phyloP scores from a whole-genome alignment of 2,797 vertebrate species.

The Chelonia mydas region DNA sequence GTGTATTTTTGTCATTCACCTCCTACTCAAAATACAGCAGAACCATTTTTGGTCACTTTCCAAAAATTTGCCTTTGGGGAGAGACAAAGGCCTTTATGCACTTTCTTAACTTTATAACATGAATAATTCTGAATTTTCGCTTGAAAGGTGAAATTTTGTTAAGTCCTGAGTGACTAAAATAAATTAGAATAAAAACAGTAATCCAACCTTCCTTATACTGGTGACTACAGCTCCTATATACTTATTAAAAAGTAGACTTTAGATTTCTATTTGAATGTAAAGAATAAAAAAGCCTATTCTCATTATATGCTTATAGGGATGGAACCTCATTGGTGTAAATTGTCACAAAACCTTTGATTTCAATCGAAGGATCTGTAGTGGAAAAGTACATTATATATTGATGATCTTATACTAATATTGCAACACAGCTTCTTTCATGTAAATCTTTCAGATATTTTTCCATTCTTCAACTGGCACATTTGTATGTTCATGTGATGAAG shows the following conservation, averaged over 20 bases:
- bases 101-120: background rate
- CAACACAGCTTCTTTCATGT: constrained; percentile 51
- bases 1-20: background rate
- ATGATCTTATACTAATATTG: background rate
- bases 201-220: no score
- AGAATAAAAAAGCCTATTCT: background rate
- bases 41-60: background rate
- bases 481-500: constrained; percentile 24
- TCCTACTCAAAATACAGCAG: background rate
- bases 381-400: background rate
- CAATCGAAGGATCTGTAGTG: background rate
- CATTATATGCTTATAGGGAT: background rate
- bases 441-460: constrained; percentile 54
- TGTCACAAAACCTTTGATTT: background rate
- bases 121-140: background rate
- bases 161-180: background rate
- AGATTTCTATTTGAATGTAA: no score
- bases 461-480: constrained; percentile 42
- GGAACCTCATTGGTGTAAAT: no score
- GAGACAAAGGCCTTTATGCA: background rate
- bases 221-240: background rate
- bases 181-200: no score
- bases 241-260: background rate
- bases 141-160: background rate
- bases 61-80: background rate